Base-by-base conservation (phyloP, 1,140 invertebrate species). In the Pachypsylla venusta region DNA sequence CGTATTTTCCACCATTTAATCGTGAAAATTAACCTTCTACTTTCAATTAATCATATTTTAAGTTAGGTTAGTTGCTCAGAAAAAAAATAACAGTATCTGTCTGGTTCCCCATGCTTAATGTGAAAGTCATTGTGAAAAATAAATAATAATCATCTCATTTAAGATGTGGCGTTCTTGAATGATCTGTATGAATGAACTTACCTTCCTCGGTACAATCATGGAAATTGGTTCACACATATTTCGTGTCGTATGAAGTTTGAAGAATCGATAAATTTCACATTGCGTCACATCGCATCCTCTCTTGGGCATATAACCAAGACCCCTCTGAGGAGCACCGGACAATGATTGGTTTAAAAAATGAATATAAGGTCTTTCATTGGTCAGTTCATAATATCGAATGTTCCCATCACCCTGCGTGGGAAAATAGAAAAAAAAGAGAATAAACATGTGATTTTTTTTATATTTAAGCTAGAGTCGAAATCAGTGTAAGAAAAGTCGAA, bases 341-440 rank as follows among this genome's bases (percentile, higher is more conserved):
- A 92, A 79, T 71, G 87, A 95, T 67, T 93, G 89, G 69, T 85
- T 93, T 1, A 97, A 78, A 70, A 87, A 96, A 73, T 93, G 85
- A 60, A 90, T 77, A 71, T 84, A 93, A 0, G 91, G 89, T 1
- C 80, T 71, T 64, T 91, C 84, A 64, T 90, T 81, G 0, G 85
- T 85, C 22, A 95, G 81, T 75, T 97, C 93, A 72, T 93, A 96
- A 71, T 95, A 97, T 7, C 92, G 78, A 61, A 97, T 94, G 67
- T 92, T 94, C 7, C 92, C 90, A 70, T 95, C 92, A 1, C 92
- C 91, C 80, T 93, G 54, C 57, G 57, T 61, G 53, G 39, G 22
- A 60, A 63, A 13, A 61, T 4, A 20, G 25, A 30, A 20, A n/a
- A 10, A 56, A 56, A 56, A 7, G 12, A 56, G 13, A 35, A n/a